phyloP scores from a whole-genome alignment of 2,888 invertebrate genomes.

The Pheosia gnoma region DNA sequence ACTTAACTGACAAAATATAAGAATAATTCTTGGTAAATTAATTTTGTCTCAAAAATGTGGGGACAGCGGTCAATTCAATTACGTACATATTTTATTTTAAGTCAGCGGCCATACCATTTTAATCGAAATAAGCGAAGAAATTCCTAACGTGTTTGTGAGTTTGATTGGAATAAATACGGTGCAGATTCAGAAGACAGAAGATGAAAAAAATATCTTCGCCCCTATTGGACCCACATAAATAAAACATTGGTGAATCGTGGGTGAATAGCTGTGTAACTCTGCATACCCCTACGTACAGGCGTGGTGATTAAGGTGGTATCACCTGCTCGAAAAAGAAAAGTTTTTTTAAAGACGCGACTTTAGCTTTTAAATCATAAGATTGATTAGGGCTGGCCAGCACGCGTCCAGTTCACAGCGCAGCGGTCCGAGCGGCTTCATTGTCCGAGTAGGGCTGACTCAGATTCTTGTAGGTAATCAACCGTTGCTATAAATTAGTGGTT shows the following conservation, averaged over 20 bases:
- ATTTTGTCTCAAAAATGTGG: constrained; percentile 31
- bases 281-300: no score
- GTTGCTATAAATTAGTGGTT: constrained; percentile 73
- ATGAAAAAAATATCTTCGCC: no score
- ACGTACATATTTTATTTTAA: constrained; percentile 18
- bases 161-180: background rate
- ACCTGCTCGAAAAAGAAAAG: no score
- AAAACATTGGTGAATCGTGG: no score
- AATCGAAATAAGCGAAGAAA: background rate
- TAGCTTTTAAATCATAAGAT: constrained; percentile 39
- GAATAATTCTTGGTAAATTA: constrained; percentile 32
- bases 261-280: no score
- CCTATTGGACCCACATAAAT: no score
- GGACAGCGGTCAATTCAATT: constrained; percentile 22
- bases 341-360: background rate
- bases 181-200: no score
- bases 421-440: constrained; percentile 44
- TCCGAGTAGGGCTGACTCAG: constrained; percentile 55
- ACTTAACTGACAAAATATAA: constrained; percentile 41
- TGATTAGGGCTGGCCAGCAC: constrained; percentile 47
- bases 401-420: constrained; percentile 41
- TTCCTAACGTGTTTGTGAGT: background rate
- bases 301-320: no score
- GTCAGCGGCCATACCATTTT: background rate
- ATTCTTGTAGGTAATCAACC: constrained; percentile 77